Evolutionary conservation across 2,113 vertebrate genomes (phyloP), one percentile per base, ranked within the genome.

Genomic region (Muscicapa adusta): DNA sequence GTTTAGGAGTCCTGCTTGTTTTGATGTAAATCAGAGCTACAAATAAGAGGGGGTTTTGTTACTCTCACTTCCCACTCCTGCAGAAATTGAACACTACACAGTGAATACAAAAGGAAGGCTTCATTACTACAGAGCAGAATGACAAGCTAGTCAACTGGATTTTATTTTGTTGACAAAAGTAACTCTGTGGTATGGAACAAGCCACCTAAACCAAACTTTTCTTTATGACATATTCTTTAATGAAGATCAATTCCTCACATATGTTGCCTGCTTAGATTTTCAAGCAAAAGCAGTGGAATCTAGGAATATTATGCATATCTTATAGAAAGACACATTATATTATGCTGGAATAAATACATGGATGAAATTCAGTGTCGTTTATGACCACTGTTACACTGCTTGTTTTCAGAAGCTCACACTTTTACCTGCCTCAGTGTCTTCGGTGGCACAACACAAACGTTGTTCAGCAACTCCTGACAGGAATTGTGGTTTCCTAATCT

Each of bases 221-320:
- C 20, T 34, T 82, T 36, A 61, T 31, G 24, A 47, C 29, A 8
- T 25, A 12, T 51, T 88, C 16, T 63, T 73, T 48, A 88, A 65
- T 4, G 5, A 31, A 68, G 25, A 68, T 5, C 14, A 60, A 25
- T 24, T 88, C 31, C 31, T 72, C n/a, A 56, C 9, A 31, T 18
- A 24, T 5, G 5, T 18, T 2, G 3, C 42, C 2, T 1, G 1
- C 36, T 77, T 54, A 31, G 2, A 8, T 43, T 85, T 85, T 81
- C 66, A 92, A 47, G 38, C 4, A 74, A 26, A 38, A 75, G 34
- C 42, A 51, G 33, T n/a, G 18, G 4, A 58, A n/a, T 33, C 10
- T 10, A 12, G 31, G 51, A 74, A 50, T 78, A 88, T 13, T 48
- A 54, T 47, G 31, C 17, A 51, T 15, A 65, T 38, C 53, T 65